Conservation (phyloP, 2,888 invertebrate genomes). For the Aromia moschata region DNA sequence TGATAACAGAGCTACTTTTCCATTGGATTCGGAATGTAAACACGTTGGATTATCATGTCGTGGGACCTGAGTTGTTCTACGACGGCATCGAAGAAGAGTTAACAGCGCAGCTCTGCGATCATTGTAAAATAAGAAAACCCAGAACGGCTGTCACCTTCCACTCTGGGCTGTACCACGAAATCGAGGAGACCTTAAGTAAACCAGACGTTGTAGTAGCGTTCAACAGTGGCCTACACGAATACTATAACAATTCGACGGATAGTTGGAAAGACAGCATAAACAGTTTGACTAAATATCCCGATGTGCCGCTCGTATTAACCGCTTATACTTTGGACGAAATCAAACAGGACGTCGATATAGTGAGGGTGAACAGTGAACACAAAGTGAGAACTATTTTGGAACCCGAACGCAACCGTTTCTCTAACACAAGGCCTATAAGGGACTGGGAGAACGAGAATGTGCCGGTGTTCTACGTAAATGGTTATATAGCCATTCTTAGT, state of each 20-base stretch:
- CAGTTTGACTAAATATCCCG: slow-evolving; percentile 40
- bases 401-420: slow-evolving; percentile 49
- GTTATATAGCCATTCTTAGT: slow-evolving; percentile 46
- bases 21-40: slow-evolving; percentile 49
- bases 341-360: slow-evolving; percentile 45
- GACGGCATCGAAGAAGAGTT: slow-evolving; percentile 17
- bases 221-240: slow-evolving; percentile 58
- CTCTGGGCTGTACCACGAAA: slow-evolving; percentile 49
- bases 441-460: slow-evolving; percentile 48
- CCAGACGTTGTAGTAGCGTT: slow-evolving; percentile 55
- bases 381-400: slow-evolving; percentile 39
- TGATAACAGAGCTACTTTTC: slow-evolving; percentile 47
- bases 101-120: slow-evolving; percentile 33
- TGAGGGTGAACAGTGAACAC: slow-evolving; percentile 21
- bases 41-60: slow-evolving; percentile 45
- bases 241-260: slow-evolving; percentile 38
- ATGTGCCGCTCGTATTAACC: slow-evolving; percentile 51
- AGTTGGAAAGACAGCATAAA: slow-evolving; percentile 51
- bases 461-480: slow-evolving; percentile 53
- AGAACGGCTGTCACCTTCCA: slow-evolving; percentile 33
- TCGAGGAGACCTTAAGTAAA: slow-evolving; percentile 37
- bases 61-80: slow-evolving; percentile 50
- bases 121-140: slow-evolving; percentile 38
- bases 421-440: slow-evolving; percentile 49
- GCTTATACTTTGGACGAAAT: slow-evolving; percentile 55